phyloP scores from a whole-genome alignment of 1,140 invertebrate genomes.

The Rhopalosiphum maidis region DNA sequence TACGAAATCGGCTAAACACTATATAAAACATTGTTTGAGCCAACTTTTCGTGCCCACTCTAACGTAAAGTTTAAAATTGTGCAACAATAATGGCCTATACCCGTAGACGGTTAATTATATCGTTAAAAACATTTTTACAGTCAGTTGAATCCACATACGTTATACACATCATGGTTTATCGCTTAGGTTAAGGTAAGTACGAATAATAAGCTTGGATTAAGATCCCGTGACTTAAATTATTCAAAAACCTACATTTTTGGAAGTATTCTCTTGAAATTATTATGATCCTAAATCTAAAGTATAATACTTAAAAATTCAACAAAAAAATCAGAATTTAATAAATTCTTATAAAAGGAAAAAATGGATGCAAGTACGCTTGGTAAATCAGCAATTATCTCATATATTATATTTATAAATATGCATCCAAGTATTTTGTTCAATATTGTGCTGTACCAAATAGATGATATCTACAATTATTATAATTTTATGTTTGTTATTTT shows the following conservation, averaged over 20 bases:
- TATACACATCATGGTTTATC: not conserved
- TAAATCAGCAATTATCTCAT: no score
- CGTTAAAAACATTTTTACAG: not conserved
- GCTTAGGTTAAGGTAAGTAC: not conserved
- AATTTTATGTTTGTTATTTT: not conserved
- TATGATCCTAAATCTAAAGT: no score
- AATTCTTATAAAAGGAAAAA: no score
- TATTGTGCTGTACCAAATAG: not conserved
- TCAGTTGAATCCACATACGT: not conserved
- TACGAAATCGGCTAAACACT: not conserved
- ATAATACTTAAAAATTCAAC: not conserved
- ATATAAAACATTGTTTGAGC: not conserved
- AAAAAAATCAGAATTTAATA: no score
- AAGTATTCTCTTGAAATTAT: not conserved
- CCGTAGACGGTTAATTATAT: conserved; percentile 6
- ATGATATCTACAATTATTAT: not conserved
- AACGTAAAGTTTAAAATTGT: conserved; percentile 1
- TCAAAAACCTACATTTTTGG: not conserved
- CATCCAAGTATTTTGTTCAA: not conserved
- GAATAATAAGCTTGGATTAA: not conserved
- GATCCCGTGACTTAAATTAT: not conserved
- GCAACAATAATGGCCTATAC: not conserved
- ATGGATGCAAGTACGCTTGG: no score
- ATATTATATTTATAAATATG: not conserved
- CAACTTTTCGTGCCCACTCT: conserved; percentile 20